These are phyloP conservation scores for Eilema caniola DNA, from an alignment of 2,888 invertebrate genomes.

Conservation along the genomic window DNA sequence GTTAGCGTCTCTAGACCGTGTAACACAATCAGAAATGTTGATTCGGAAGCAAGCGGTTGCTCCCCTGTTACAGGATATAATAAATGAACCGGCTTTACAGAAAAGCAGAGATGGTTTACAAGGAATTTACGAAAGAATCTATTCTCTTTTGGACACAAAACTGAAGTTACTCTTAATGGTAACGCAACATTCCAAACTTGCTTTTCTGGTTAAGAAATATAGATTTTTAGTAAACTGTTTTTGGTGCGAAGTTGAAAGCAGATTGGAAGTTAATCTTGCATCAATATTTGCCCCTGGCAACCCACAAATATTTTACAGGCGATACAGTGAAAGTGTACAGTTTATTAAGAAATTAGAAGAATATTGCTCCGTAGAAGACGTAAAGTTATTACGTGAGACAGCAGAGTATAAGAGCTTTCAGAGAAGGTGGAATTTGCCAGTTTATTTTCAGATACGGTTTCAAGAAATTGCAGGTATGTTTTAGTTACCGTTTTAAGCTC, in stretches of 20 bases:
- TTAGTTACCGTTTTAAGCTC: not conserved
- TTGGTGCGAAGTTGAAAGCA: constrained; percentile 94
- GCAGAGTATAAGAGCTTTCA: constrained; percentile 92
- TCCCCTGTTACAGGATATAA: constrained; percentile 90
- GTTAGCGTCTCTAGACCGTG: constrained; percentile 89
- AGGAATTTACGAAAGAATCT: constrained; percentile 90
- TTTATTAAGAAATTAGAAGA: constrained; percentile 91
- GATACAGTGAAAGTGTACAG: constrained; percentile 92
- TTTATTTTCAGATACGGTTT: constrained; percentile 98
- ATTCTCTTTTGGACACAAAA: constrained; percentile 90
- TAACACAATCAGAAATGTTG: constrained; percentile 90
- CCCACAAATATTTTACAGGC: constrained; percentile 94
- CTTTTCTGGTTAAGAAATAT: constrained; percentile 76
- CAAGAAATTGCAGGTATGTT: constrained; percentile 94
- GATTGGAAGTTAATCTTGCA: constrained; percentile 92
- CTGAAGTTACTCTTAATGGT: constrained; percentile 86
- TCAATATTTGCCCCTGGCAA: constrained; percentile 97
- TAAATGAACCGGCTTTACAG: constrained; percentile 89
- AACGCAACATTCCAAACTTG: constrained; percentile 83
- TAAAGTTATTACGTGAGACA: constrained; percentile 88
- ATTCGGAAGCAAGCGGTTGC: constrained; percentile 90
- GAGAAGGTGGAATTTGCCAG: constrained; percentile 96
- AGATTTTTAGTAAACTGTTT: constrained; percentile 92
- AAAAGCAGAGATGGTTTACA: constrained; percentile 88
- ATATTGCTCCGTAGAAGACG: constrained; percentile 87